phyloP scores from a whole-genome alignment of 2,113 vertebrate genomes.

The Bagarius yarrelli region DNA sequence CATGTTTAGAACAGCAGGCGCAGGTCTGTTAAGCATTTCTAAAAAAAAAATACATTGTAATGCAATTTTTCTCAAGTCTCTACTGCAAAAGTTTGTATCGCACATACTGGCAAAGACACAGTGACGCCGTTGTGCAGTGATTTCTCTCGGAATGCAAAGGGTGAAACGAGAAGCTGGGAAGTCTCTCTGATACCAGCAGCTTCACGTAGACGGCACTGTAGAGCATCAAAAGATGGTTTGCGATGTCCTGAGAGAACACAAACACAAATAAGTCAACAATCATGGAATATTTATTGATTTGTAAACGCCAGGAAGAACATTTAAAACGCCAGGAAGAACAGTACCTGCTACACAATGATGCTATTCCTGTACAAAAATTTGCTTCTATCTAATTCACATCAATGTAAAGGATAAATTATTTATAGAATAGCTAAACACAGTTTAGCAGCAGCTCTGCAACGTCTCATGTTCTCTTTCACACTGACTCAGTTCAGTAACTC shows the following conservation, averaged over 20 bases:
- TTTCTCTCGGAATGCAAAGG: constrained; percentile 43
- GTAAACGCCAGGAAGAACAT: background rate
- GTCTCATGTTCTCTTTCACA: background rate
- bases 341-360: too few species aligned
- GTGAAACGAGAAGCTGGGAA: constrained; percentile 53
- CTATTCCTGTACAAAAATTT: background rate
- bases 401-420: background rate
- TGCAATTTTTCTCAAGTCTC: constrained; percentile 19
- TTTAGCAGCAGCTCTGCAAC: constrained; percentile 3
- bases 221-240: constrained; percentile 72
- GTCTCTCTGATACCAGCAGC: constrained; percentile 65
- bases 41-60: constrained; percentile 49
- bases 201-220: constrained; percentile 73
- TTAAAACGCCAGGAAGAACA: background rate
- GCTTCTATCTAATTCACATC: background rate
- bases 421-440: constrained; percentile 8
- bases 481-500: background rate
- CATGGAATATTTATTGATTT: background rate
- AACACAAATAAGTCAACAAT: background rate
- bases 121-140: constrained; percentile 59
- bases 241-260: constrained; percentile 61
- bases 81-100: constrained; percentile 61
- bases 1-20: constrained; percentile 1
- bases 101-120: constrained; percentile 76
- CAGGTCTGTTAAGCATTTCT: constrained; percentile 36